These are phyloP conservation scores for Leptinotarsa undecemlineata DNA, from an alignment of 1,140 invertebrate species.

Conservation along the genomic window DNA sequence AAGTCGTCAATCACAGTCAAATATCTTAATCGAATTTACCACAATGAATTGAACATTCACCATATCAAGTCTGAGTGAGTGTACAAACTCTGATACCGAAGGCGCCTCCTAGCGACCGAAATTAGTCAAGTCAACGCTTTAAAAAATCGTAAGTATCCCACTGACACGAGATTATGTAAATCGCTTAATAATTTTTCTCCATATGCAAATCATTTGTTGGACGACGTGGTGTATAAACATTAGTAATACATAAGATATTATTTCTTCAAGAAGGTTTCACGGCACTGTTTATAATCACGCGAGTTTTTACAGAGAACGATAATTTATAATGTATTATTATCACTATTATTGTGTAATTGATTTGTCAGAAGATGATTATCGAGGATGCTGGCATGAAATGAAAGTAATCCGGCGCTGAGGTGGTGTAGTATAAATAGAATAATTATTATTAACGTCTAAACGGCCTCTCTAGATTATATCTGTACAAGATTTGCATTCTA, in stretches of 20 bases:
- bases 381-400: not conserved
- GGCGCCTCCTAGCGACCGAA: not conserved
- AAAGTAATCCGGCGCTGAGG: not conserved
- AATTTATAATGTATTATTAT: not conserved
- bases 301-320: not conserved
- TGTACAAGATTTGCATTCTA: not conserved
- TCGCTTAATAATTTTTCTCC: constrained; percentile 8
- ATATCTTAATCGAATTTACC: not conserved
- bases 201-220: constrained; percentile 3
- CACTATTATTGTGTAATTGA: constrained; percentile 2
- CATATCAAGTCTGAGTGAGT: not conserved
- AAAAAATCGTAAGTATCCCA: constrained; percentile 5
- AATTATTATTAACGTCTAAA: not conserved
- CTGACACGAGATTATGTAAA: constrained; percentile 3
- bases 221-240: not conserved
- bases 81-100: not conserved
- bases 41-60: not conserved
- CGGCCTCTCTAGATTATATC: not conserved
- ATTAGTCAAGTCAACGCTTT: not conserved
- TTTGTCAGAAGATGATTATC: not conserved
- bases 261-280: not conserved
- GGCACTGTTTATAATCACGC: not conserved
- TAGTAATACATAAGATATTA: constrained; percentile 1
- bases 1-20: too few relatives aligned
- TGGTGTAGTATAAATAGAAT: not conserved